Conservation (phyloP, 1,140 invertebrate genomes). For the Drosophila insularis region DNA sequence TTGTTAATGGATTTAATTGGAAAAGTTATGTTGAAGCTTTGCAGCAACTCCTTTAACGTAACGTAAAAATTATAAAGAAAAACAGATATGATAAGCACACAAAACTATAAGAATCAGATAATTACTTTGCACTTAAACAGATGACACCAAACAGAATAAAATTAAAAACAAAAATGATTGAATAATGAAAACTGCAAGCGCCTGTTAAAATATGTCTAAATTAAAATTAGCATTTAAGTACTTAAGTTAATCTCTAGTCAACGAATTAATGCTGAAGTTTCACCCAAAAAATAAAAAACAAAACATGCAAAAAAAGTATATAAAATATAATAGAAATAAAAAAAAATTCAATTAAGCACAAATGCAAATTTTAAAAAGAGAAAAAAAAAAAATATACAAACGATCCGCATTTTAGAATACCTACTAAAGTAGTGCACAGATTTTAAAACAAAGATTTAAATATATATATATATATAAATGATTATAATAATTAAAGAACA, state of each 20-base stretch:
- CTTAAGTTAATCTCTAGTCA: constrained; percentile 81
- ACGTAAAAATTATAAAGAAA: constrained; percentile 31
- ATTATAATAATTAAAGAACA: constrained; percentile 61
- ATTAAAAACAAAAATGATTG: constrained; percentile 11
- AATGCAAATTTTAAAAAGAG: constrained; percentile 28
- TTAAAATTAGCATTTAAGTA: constrained; percentile 60
- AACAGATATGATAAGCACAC: constrained; percentile 15
- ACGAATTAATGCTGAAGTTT: constrained; percentile 76
- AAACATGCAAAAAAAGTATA: constrained; percentile 18
- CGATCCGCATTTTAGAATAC: constrained; percentile 59
- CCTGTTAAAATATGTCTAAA: constrained; percentile 45
- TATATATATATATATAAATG: constrained; percentile 39
- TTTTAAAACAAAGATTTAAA: constrained; percentile 54
- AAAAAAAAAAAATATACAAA: constrained; percentile 4
- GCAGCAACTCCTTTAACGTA: constrained; percentile 53
- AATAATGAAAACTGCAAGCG: constrained; percentile 31
- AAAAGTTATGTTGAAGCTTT: constrained; percentile 62
- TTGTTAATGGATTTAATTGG: constrained; percentile 52
- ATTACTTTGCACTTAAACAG: constrained; percentile 50
- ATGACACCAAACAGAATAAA: constrained; percentile 47
- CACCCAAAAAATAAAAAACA: constrained; percentile 34
- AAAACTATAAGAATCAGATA: constrained; percentile 50
- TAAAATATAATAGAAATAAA: constrained; percentile 17
- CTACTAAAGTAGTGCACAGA: constrained; percentile 64
- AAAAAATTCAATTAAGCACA: constrained; percentile 55